phyloP scores from a whole-genome alignment of 2,113 vertebrate genomes.

The Trichomycterus rosablanca region DNA sequence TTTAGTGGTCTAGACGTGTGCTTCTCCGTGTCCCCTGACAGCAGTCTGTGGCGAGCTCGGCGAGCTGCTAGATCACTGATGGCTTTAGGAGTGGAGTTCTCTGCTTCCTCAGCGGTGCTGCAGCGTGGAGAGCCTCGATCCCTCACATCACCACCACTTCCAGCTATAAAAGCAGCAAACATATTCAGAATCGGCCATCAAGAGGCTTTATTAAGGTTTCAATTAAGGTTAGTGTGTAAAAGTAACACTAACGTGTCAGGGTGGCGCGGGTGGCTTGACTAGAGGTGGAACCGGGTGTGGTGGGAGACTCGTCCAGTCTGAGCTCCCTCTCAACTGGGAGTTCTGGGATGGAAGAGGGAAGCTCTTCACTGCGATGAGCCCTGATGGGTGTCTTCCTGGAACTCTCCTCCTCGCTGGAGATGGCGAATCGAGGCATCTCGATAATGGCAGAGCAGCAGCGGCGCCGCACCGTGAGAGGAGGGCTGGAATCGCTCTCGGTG shows the following conservation, averaged over 20 bases:
- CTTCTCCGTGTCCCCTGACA: constrained; percentile 91
- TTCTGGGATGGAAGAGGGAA: constrained; percentile 73
- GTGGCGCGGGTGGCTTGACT: constrained; percentile 62
- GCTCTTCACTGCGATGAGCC: constrained; percentile 69
- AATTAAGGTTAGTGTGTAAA: no score
- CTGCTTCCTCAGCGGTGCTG: constrained; percentile 59
- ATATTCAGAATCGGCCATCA: not conserved
- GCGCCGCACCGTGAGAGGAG: constrained; percentile 82
- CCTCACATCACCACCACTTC: constrained; percentile 68
- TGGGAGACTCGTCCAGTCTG: constrained; percentile 72
- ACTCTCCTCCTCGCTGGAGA: constrained; percentile 79
- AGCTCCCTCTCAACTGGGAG: constrained; percentile 77
- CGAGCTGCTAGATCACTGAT: constrained; percentile 93
- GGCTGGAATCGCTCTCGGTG: constrained; percentile 96
- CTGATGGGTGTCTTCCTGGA: constrained; percentile 55
- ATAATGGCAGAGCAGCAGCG: constrained; percentile 87
- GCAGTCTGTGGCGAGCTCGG: constrained; percentile 86
- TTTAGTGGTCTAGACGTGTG: constrained; percentile 80
- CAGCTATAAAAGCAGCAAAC: constrained; percentile 66
- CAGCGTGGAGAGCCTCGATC: constrained; percentile 63
- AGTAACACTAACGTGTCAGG: constrained; percentile 61
- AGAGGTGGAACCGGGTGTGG: constrained; percentile 59
- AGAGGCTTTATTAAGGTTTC: no score
- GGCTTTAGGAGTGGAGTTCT: constrained; percentile 82
- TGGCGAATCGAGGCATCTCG: constrained; percentile 85